phyloP scores from a whole-genome alignment of 2,797 vertebrate species.

The Apogon hyalosoma region DNA sequence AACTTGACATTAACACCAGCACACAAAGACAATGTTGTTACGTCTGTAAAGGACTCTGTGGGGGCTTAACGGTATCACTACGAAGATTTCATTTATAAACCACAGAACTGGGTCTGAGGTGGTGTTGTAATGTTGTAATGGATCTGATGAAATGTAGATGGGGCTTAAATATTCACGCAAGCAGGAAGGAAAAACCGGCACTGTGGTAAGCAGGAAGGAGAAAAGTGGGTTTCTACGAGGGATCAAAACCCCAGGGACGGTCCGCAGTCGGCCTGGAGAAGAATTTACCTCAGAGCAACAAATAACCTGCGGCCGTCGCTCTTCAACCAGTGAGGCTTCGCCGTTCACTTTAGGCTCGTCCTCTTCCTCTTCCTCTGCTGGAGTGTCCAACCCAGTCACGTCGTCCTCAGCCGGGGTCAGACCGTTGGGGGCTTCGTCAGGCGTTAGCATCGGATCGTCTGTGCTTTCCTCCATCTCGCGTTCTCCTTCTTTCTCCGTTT shows the following conservation, averaged over 20 bases:
- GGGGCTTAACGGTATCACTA: constrained; percentile 5
- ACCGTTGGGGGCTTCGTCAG: constrained; percentile 76
- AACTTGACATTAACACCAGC: constrained; percentile 32
- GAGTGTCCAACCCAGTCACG: constrained; percentile 49
- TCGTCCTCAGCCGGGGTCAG: constrained; percentile 66
- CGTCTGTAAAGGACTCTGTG: not conserved
- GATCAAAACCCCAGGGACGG: constrained; percentile 67
- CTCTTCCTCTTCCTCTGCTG: constrained; percentile 82
- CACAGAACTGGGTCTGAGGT: constrained; percentile 37
- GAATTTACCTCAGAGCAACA: constrained; percentile 99
- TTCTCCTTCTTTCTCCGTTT: constrained; percentile 30
- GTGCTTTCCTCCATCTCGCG: constrained; percentile 69
- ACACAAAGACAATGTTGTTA: constrained; percentile 25
- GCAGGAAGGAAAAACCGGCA: constrained; percentile 83
- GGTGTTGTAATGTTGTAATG: not conserved
- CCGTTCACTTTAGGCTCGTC: constrained; percentile 91
- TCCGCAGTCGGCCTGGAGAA: constrained; percentile 76
- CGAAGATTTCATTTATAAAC: constrained; percentile 6
- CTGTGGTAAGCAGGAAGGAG: constrained; percentile 69
- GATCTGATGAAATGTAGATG: constrained; percentile 29
- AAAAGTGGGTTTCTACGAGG: constrained; percentile 66
- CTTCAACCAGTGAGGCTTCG: constrained; percentile 88
- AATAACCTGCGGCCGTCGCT: constrained; percentile 93
- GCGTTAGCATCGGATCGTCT: constrained; percentile 62
- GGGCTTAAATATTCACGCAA: constrained; percentile 74